A percentile compares a stretch with the other conserved stretches of the same genome.
Evolutionary conservation across 2,797 vertebrate genomes (phyloP).

Genomic region (Smutsia gigantea): DNA sequence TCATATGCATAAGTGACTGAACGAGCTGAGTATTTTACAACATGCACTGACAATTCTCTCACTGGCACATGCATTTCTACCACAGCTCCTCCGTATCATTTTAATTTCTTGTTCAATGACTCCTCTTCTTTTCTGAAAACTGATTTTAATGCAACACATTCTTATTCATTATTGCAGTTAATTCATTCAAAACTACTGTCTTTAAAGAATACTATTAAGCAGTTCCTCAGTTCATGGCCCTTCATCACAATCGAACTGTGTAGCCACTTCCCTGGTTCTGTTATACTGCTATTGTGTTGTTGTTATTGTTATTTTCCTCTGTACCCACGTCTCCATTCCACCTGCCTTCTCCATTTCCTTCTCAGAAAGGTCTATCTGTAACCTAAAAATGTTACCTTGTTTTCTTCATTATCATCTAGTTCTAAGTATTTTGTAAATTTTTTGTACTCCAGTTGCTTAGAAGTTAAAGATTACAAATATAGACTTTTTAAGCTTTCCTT

Average conservation of each 20-base stretch:
- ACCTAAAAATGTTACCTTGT: neutral
- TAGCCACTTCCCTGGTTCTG: neutral
- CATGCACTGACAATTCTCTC: neutral
- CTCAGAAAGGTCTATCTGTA: neutral
- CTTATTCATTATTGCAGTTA: neutral
- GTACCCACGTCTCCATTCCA: neutral
- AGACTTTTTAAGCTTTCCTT: neutral
- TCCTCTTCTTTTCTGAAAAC: neutral
- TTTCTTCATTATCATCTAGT: neutral
- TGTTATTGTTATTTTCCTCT: accelerated
- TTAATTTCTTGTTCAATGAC: neutral
- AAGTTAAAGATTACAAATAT: neutral
- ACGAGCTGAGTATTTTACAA: neutral
- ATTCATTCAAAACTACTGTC: neutral
- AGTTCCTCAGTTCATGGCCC: neutral
- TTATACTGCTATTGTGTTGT: too few species aligned
- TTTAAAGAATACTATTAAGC: neutral
- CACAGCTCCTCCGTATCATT: too few species aligned
- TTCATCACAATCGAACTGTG: neutral
- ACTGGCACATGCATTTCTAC: neutral
- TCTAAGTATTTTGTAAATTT: neutral
- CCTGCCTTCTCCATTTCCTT: neutral
- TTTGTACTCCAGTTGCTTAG: neutral
- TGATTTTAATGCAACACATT: neutral
- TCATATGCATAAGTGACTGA: neutral